phyloP scores from a whole-genome alignment of 2,888 invertebrate species.

The Tenthredo amoena region DNA sequence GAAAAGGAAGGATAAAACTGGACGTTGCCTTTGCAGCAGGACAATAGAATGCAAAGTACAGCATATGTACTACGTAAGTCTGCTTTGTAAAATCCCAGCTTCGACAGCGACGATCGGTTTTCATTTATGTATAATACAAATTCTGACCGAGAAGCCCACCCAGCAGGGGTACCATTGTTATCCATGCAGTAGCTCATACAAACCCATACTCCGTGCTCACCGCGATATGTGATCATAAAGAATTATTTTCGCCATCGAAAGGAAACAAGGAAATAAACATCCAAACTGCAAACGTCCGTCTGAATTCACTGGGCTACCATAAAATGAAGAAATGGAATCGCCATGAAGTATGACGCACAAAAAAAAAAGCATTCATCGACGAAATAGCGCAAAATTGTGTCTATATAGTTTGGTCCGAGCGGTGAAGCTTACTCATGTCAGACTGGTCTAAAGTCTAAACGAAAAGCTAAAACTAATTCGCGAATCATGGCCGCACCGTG shows the following conservation, averaged over 20 bases:
- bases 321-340: neutral
- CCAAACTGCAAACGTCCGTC: neutral
- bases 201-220: neutral
- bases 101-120: conserved; percentile 35
- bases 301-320: neutral
- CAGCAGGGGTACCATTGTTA: conserved; percentile 30
- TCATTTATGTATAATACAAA: conserved; percentile 38
- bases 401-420: neutral
- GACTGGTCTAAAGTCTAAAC: neutral
- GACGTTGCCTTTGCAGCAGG: neutral
- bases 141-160: conserved; percentile 39
- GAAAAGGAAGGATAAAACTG: neutral
- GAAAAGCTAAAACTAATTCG: conserved; percentile 31
- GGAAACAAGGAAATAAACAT: neutral
- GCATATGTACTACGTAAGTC: neutral
- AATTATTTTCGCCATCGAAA: neutral
- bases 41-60: conserved; percentile 28
- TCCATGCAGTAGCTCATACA: neutral
- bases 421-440: neutral
- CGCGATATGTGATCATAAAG: conserved; percentile 3
- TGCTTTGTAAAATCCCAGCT: conserved; percentile 12
- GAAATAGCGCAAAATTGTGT: neutral
- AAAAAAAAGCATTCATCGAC: neutral
- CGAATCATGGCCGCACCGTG: conserved; percentile 19
- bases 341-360: neutral